These are phyloP conservation scores for Heptranchias perlo DNA, from an alignment of 2,113 vertebrate species.

Conservation along the genomic window DNA sequence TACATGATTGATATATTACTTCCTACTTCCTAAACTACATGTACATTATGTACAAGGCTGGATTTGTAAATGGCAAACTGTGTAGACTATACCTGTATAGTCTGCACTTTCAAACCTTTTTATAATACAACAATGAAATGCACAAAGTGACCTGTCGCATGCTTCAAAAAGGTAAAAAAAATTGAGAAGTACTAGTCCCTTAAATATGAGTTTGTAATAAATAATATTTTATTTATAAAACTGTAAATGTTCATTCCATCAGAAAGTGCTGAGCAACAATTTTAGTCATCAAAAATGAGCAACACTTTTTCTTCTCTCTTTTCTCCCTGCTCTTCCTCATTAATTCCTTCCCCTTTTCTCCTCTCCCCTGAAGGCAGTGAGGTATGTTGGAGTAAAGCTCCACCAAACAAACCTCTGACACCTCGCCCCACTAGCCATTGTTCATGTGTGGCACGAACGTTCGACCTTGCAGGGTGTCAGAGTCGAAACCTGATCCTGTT, in stretches of 20 bases:
- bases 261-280: conserved; percentile 25
- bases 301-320: background rate
- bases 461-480: background rate
- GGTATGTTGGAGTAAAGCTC: background rate
- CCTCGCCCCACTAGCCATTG: background rate
- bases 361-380: background rate
- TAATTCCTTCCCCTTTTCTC: background rate
- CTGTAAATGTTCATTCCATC: background rate
- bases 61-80: background rate
- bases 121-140: background rate
- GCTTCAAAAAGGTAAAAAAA: background rate
- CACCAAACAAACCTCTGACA: background rate
- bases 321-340: background rate
- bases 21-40: background rate
- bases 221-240: conserved; percentile 17
- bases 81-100: conserved; percentile 44
- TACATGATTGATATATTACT: conserved; percentile 29
- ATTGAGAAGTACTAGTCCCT: background rate
- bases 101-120: conserved; percentile 17
- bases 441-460: too few relatives aligned
- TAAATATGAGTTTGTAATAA: conserved; percentile 16
- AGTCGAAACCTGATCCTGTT: background rate
- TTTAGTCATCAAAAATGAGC: background rate
- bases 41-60: conserved; percentile 28
- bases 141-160: background rate